A percentile compares a stretch with the other conserved stretches of the same genome.
phyloP scores from a whole-genome alignment of 2,888 invertebrate species.

The Parnassius glacialis region DNA sequence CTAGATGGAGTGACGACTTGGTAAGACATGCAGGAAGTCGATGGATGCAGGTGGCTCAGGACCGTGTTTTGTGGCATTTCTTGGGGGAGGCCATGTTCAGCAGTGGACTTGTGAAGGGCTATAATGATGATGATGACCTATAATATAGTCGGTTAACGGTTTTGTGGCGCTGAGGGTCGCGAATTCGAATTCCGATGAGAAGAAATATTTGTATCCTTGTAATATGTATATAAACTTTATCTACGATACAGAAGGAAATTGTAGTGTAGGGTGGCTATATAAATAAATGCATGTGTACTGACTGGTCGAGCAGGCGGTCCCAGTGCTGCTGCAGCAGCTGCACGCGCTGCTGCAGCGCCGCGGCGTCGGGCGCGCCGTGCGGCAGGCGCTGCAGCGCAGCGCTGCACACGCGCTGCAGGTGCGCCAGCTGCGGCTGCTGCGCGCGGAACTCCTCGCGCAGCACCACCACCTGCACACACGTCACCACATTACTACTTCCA shows the following conservation, averaged over 20 bases:
- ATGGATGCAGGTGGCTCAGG: too few relatives aligned
- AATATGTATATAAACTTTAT: background rate
- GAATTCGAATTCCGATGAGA: too few relatives aligned
- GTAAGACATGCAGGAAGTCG: too few relatives aligned
- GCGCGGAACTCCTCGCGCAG: constrained; percentile 96
- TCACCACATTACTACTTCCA: too few relatives aligned
- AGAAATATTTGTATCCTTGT: background rate
- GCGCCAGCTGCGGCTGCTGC: constrained; percentile 94
- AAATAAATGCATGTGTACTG: constrained; percentile 33
- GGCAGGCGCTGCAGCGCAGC: constrained; percentile 84
- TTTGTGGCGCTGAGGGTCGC: too few relatives aligned
- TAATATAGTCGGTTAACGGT: too few relatives aligned
- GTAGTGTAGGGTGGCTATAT: background rate
- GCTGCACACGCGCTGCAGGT: constrained; percentile 90
- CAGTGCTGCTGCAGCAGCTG: constrained; percentile 87
- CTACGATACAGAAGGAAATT: background rate
- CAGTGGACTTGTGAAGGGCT: too few relatives aligned
- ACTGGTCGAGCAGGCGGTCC: constrained; percentile 87
- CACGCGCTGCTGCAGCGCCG: constrained; percentile 84
- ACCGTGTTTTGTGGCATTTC: too few relatives aligned
- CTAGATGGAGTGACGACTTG: too few relatives aligned
- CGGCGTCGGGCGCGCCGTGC: constrained; percentile 69
- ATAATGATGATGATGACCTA: too few relatives aligned
- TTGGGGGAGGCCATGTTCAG: too few relatives aligned
- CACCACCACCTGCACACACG: constrained; percentile 85